Base-by-base conservation (phyloP, 2,113 vertebrate species). In the Misgurnus mizolepis region DNA sequence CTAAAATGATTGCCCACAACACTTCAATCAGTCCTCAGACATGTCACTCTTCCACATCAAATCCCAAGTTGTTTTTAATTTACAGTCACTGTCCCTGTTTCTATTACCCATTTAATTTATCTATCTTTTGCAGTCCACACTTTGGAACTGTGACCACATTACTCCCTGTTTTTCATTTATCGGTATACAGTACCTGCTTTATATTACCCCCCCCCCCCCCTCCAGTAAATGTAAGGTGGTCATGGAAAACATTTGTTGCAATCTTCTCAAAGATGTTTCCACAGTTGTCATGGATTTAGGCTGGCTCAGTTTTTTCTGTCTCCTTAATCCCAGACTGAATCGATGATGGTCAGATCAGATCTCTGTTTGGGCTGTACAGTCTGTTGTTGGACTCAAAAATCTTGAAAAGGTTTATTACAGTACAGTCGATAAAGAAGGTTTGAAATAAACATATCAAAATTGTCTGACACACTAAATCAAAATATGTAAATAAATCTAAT, bases 11-110 rank as follows among this genome's bases (percentile, higher is more conserved):
- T 47, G 40, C 40, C 40, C 41, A 73, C n/a, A 27, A 27, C 5
- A n/a, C 22, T 74, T 62, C 71, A 74, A 47, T 73, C 53, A 60
- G 43, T 74, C 12, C 6, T 47, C 56, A 74, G 53, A 14, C 11
- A 41, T 27, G 56, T 74, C 18, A 27, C 8, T 12, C 39, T 12
- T 45, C 41, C 11, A 10, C 56, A 34, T 43, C 15, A 58, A 73
- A 73, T 18, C 53, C 4, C 14, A 34, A 18, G 39, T 45, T 58
- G 53, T 41, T 64, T 27, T 15, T 64, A 39, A 11, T 64, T 27
- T 12, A 39, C 22, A n/a, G n/a, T n/a, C 55, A 18, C 55, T 18
- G 17, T 58, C 7, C 55, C 55, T 58, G 7, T 18, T 58, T 58
- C 55, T 18, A 18, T 58, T 53, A 5, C 12, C 50, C 27, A 34